Evolutionary conservation across 2,888 invertebrate genomes (phyloP), one percentile per base, ranked within the genome.

Genomic region (Conistra vaccinii): DNA sequence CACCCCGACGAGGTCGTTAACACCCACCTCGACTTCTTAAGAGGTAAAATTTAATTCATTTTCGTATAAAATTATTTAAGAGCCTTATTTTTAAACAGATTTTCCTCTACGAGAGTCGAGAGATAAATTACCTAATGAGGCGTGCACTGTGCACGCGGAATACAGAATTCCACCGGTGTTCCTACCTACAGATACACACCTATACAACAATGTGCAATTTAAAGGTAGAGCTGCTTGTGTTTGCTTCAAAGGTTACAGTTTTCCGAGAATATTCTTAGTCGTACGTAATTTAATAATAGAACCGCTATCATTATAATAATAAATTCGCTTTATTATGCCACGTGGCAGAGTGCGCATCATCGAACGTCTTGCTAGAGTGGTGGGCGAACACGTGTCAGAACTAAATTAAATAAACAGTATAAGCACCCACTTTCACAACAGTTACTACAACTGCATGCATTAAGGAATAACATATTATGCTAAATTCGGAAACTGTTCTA

Each of bases 1-100:
- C 97, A 98, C 93, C 98, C 98, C 4, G 97, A 98, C 23, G 98
- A 98, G 69, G 97, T 99, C 70, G 97, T 98, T 81, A 97, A 97
- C 85, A 98, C 98, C 0, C 99, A 99, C 93, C 95, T 98, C 88
- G 98, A 98, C 91, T 99, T 98, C 92, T 94, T 98, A 65, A 97
- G 98, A 96, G 98, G 98, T 98, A 90, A 78, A 71, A 35, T 62
- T 65, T 76, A 0, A 39, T 65, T 82, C 17, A 55, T 39, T 39
- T 57, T 57, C n/a, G 20, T 39, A 26, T 26, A 29, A 39, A 4
- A 9, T 17, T 6, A 35, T 45, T n/a, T 51, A 51, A 2, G n/a
- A 26, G 5, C 39, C 23, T 12, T 57, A 78, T 55, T 61, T 65
- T 83, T 32, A 23, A 57, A 79, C 20, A 57, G 39, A 70, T 78